Conservation (phyloP, 2,113 vertebrate species). For the Colossoma macropomum region DNA sequence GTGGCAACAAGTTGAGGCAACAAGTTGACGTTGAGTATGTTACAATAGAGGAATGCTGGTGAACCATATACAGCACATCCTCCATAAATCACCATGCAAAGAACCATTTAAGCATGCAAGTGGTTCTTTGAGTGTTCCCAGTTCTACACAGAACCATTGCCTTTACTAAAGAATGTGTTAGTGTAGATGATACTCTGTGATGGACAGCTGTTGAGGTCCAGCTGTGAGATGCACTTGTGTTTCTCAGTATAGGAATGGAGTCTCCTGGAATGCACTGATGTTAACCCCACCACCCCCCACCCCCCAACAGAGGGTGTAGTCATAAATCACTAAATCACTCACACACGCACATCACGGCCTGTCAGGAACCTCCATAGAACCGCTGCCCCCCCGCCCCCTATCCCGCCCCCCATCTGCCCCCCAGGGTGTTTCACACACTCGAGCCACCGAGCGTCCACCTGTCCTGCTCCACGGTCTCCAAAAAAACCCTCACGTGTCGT, state of each 20-base stretch:
- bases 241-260: background rate
- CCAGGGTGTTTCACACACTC: conserved; percentile 21
- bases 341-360: conserved; percentile 10
- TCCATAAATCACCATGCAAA: no score
- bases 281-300: background rate
- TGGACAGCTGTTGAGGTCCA: background rate
- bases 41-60: no score
- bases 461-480: background rate
- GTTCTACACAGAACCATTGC: no score
- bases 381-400: no score
- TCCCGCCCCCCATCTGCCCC: background rate
- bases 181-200: background rate
- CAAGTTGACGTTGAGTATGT: no score
- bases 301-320: background rate
- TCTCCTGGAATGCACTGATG: conserved; percentile 14
- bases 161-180: no score
- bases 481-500: background rate
- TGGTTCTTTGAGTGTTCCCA: no score
- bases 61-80: no score
- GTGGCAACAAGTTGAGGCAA: no score
- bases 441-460: conserved; percentile 19
- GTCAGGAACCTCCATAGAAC: background rate
- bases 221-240: background rate
- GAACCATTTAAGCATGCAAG: no score
- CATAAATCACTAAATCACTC: conserved; percentile 33